A percentile compares a stretch with the other conserved stretches of the same genome.
Conservation (phyloP, 2,888 invertebrate genomes). For the Thymelicus sylvestris region DNA sequence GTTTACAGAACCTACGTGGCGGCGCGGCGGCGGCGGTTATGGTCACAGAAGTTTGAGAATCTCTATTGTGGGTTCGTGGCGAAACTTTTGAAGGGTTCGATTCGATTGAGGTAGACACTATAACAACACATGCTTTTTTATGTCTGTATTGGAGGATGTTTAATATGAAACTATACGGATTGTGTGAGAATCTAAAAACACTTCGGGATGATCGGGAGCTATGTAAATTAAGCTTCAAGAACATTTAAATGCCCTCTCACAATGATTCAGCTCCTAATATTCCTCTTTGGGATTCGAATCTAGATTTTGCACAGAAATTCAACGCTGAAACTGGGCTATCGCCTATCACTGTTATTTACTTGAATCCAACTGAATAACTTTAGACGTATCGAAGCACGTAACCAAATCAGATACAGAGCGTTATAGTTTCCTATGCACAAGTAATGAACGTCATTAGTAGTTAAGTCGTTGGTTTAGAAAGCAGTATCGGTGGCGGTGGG, state of each 20-base stretch:
- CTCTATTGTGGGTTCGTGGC: neutral
- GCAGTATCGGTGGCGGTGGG: conserved; percentile 5
- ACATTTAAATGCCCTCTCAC: no score
- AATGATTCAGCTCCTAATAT: no score
- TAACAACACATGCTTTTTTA: no score
- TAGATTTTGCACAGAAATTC: neutral
- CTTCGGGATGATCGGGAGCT: no score
- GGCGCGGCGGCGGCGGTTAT: neutral
- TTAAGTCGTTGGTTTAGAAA: conserved; percentile 33
- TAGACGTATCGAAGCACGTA: conserved; percentile 6
- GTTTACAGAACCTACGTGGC: conserved; percentile 14
- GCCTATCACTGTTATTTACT: neutral
- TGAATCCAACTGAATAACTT: neutral
- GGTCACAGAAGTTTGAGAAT: conserved; percentile 5
- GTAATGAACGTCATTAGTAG: conserved; percentile 34
- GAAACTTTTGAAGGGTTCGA: conserved; percentile 3
- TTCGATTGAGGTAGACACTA: neutral
- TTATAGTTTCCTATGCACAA: conserved; percentile 28
- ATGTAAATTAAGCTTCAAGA: no score
- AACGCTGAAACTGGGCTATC: neutral
- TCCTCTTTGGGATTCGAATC: neutral
- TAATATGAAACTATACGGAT: no score
- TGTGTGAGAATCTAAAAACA: no score
- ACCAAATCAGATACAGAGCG: conserved; percentile 10
- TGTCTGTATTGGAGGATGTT: no score